A percentile compares a stretch with the other conserved stretches of the same genome.
These are phyloP conservation scores for Argynnis bischoffii DNA, from an alignment of 2,888 invertebrate genomes.

Conservation along the genomic window DNA sequence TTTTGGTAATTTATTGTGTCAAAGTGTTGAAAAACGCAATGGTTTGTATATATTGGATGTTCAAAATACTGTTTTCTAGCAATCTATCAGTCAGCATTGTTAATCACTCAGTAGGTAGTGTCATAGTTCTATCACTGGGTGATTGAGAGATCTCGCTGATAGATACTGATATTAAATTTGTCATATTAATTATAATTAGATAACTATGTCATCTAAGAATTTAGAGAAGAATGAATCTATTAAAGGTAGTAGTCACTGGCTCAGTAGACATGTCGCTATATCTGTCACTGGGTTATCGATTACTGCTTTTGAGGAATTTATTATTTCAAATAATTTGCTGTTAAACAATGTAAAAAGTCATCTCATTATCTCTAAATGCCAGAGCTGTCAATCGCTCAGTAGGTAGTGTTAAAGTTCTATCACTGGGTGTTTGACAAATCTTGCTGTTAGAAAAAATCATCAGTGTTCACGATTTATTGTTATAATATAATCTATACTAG, in stretches of 20 bases:
- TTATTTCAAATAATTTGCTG: not conserved
- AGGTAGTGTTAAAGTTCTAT: constrained; percentile 44
- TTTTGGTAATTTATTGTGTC: not conserved
- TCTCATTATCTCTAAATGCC: constrained; percentile 2
- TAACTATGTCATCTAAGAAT: too few species aligned
- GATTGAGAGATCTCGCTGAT: constrained; percentile 29
- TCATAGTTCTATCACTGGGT: constrained; percentile 54
- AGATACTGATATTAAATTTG: not conserved
- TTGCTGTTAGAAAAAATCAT: constrained; percentile 1
- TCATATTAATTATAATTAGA: too few species aligned
- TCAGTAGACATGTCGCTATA: not conserved
- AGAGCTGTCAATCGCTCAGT: constrained; percentile 36
- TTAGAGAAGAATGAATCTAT: too few species aligned
- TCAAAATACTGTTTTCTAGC: not conserved
- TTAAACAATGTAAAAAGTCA: not conserved
- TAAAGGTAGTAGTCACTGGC: too few species aligned
- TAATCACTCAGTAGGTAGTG: constrained; percentile 39
- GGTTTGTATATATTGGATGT: not conserved
- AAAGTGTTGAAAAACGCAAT: not conserved
- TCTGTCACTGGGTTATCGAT: not conserved
- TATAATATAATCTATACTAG: too few species aligned
- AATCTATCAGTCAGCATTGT: constrained; percentile 7
- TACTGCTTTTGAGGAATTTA: not conserved
- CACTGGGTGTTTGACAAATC: constrained; percentile 50
- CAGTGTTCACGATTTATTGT: too few species aligned